Percentiles rank a stretch among this genome's conserved stretches.
phyloP scores from a whole-genome alignment of 2,797 vertebrate species.

The Lagodon rhomboides region DNA sequence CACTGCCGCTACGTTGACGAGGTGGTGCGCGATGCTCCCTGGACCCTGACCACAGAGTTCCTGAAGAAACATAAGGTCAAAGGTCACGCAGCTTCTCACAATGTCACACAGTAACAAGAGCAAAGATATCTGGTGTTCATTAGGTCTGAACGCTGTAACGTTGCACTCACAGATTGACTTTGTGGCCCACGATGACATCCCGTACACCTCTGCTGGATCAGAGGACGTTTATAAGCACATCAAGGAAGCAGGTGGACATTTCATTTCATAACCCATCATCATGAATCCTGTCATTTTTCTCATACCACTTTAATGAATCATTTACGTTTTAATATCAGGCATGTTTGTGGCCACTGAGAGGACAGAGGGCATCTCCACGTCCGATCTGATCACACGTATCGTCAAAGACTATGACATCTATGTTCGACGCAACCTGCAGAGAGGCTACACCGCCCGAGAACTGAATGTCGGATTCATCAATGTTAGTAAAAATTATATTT shows the following conservation, averaged over 20 bases:
- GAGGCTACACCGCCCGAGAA: constrained; percentile 97
- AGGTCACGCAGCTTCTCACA: constrained; percentile 74
- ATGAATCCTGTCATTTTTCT: not conserved
- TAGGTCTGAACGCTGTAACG: constrained; percentile 38
- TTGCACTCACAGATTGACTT: constrained; percentile 93
- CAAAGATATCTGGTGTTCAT: not conserved
- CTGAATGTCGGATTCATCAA: constrained; percentile 98
- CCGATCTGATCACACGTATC: constrained; percentile 98
- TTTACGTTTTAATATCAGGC: constrained; percentile 81
- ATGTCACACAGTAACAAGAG: constrained; percentile 1
- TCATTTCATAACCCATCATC: not conserved
- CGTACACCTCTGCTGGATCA: constrained; percentile 97
- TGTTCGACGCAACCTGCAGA: constrained; percentile 94
- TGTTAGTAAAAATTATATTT: constrained; percentile 79
- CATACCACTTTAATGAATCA: not conserved
- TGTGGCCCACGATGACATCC: constrained; percentile 98
- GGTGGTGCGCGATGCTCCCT: constrained; percentile 96
- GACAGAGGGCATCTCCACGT: constrained; percentile 98
- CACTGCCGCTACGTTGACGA: constrained; percentile 99
- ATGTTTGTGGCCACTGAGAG: constrained; percentile 98
- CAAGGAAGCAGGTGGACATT: constrained; percentile 93
- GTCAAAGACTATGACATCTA: constrained; percentile 97
- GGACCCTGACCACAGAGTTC: constrained; percentile 95
- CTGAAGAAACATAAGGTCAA: constrained; percentile 96
- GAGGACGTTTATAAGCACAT: constrained; percentile 98